Evolutionary conservation across 2,888 invertebrate genomes (phyloP).

Genomic region (Junonia oenone): DNA sequence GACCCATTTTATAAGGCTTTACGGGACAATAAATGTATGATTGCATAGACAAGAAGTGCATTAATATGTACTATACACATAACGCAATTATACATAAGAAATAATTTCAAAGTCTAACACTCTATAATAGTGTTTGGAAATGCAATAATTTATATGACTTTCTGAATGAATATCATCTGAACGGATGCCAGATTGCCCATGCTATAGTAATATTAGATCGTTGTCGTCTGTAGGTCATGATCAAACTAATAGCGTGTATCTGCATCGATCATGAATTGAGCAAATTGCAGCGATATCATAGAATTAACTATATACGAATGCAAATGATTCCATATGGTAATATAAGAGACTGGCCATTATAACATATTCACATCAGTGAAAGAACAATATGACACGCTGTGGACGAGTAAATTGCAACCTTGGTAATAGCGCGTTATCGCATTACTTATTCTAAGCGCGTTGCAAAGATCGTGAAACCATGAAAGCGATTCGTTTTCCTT

Average conservation of each 20-base stretch:
- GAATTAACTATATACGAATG: background rate
- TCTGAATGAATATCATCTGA: slow-evolving; percentile 60
- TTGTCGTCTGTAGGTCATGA: slow-evolving; percentile 66
- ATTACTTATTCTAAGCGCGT: slow-evolving; percentile 54
- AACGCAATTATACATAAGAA: no score
- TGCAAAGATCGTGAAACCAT: slow-evolving; percentile 50
- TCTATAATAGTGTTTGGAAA: background rate
- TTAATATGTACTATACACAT: background rate
- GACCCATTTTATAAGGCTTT: slow-evolving; percentile 13
- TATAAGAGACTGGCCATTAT: background rate
- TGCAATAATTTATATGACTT: slow-evolving; percentile 3
- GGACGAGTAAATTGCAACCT: slow-evolving; percentile 41
- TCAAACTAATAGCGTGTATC: slow-evolving; percentile 8
- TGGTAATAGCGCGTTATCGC: slow-evolving; percentile 51
- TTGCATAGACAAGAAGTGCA: slow-evolving; percentile 1
- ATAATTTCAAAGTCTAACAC: background rate
- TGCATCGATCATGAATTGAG: background rate
- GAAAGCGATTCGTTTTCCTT: slow-evolving; percentile 62
- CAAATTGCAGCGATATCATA: background rate
- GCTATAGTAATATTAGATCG: slow-evolving; percentile 49
- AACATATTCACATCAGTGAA: slow-evolving; percentile 24
- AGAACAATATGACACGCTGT: slow-evolving; percentile 16
- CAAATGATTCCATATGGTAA: background rate
- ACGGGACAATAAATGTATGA: slow-evolving; percentile 6
- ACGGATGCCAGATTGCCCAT: slow-evolving; percentile 59